Evolutionary conservation across 2,888 invertebrate genomes (phyloP), one percentile per base, ranked within the genome.

Genomic region (Hyposoter dolosus): DNA sequence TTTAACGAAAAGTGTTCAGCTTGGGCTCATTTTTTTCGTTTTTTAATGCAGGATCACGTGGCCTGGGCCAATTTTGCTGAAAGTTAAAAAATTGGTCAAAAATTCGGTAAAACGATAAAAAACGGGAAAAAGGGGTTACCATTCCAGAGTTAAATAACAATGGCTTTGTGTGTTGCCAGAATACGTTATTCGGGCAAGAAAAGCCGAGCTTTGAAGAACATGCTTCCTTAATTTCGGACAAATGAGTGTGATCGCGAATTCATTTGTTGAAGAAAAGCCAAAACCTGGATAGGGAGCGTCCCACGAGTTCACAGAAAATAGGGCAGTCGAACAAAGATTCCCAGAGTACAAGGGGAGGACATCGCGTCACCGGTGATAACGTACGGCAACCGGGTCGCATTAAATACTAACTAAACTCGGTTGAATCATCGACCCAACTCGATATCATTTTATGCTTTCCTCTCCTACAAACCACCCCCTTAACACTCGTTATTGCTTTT

Each of bases 251-350:
- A 68, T 43, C 66, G 66, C 15, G 66, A 17, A 43, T 43, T 43
- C 66, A 43, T 68, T 68, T 12, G 15, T 60, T 28, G 4, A 43
- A 68, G 19, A 43, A 43, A 19, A 43, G 5, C 40, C 43, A 12
- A 43, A 43, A 68, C 5, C 12, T 12, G 19, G 15, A 19, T 19
- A n/a, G 43, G 10, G 43, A 68, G 43, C 19, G 19, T 17, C 12
- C 15, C 66, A 19, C 40, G 40, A 43, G 43, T 19, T 43, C n/a
- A 9, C 43, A 4, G 66, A 1, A 68, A 68, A 43, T 68, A 68
- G 66, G 66, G 43, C 66, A 23, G 19, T 72, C 12, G 5, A 72
- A 53, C 50, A 72, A 72, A 72, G 50, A 19, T 50, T 32, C 4
- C n/a, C 32, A 5, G 19, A 32, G 50, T 50, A 53, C n/a, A 50